Conservation (phyloP, 1,140 invertebrate genomes). For the Cyrtorhinus lividipennis region DNA sequence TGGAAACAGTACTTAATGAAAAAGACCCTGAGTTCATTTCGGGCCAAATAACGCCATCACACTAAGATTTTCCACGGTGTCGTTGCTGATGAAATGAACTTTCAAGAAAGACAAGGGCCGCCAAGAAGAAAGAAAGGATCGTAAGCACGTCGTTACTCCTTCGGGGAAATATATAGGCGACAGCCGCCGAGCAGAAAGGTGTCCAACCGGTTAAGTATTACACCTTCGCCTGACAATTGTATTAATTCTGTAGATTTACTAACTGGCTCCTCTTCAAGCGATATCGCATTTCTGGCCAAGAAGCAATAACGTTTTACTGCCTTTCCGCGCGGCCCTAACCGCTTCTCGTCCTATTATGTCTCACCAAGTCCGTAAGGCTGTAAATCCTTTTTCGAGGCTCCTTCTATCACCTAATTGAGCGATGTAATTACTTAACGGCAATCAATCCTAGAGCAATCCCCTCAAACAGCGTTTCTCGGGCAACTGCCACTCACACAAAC, state of each 20-base stretch:
- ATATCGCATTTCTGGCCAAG: neutral
- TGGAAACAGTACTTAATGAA: too few relatives aligned
- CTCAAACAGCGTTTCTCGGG: too few relatives aligned
- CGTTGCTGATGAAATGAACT: neutral
- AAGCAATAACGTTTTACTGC: conserved; percentile 5
- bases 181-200: too few relatives aligned
- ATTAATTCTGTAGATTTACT: neutral
- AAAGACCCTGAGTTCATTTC: too few relatives aligned
- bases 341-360: too few relatives aligned
- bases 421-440: neutral
- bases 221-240: neutral
- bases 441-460: neutral
- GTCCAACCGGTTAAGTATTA: neutral
- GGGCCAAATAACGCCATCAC: too few relatives aligned
- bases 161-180: neutral
- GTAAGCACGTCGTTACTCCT: neutral
- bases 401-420: neutral
- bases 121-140: neutral
- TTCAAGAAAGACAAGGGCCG: neutral
- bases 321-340: neutral
- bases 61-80: too few relatives aligned
- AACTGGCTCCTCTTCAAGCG: neutral
- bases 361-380: neutral
- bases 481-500: too few relatives aligned
- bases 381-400: neutral